Percentiles rank a stretch among this genome's conserved stretches.
phyloP scores from a whole-genome alignment of 1,140 invertebrate species.

The Plutomurus gul region DNA sequence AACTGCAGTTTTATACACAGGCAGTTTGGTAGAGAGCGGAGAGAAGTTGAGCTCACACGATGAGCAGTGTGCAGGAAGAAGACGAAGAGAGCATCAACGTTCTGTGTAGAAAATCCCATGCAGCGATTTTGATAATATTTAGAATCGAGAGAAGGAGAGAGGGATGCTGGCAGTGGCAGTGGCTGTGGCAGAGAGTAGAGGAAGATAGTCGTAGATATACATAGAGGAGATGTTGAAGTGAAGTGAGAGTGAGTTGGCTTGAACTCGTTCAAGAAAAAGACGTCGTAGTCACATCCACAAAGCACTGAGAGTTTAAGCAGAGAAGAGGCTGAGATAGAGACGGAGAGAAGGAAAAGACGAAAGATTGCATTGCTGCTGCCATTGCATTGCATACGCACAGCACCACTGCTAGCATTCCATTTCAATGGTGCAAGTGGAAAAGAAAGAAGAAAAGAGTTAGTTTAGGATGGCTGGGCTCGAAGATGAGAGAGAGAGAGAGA shows the following conservation, averaged over 20 bases:
- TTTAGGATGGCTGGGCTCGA: slow-evolving; percentile 6
- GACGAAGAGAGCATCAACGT: background rate
- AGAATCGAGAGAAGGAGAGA: background rate
- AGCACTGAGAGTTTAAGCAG: no score
- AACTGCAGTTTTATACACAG: background rate
- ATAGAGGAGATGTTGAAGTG: no score
- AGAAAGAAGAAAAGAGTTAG: slow-evolving; percentile 21
- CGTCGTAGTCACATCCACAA: no score
- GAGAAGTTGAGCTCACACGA: background rate
- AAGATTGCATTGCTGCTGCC: background rate
- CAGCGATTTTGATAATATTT: background rate
- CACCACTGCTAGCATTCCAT: background rate
- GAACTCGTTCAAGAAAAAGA: no score
- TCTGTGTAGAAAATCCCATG: background rate
- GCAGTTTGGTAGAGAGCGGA: background rate
- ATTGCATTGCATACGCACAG: no score
- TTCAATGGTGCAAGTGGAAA: slow-evolving; percentile 10
- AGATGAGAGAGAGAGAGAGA: background rate
- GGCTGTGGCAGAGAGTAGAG: no score
- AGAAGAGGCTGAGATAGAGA: no score
- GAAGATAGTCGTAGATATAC: no score
- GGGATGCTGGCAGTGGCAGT: background rate
- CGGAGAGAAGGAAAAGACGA: background rate
- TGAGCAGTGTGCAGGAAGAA: background rate
- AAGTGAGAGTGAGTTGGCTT: no score